Conservation (phyloP, 2,797 vertebrate species). For the Cephalopachus bancanus region DNA sequence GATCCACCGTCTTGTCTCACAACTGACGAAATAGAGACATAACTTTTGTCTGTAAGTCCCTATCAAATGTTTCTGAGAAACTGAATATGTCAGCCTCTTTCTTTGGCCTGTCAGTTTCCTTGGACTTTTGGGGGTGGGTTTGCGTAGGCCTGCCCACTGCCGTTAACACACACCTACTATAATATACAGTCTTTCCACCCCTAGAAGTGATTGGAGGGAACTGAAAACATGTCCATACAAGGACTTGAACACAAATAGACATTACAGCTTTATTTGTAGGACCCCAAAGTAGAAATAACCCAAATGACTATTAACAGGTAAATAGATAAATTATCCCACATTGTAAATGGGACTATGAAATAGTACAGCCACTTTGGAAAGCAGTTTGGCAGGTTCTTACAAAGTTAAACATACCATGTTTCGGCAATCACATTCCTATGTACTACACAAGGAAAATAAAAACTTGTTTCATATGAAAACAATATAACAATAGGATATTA, state of each 20-base stretch:
- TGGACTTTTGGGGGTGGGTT: background rate
- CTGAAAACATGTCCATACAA: background rate
- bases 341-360: background rate
- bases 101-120: background rate
- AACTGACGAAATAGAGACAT: background rate
- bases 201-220: background rate
- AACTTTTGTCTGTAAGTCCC: background rate
- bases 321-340: background rate
- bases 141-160: background rate
- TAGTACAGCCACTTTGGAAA: background rate
- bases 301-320: background rate
- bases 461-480: conserved; percentile 9
- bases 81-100: background rate
- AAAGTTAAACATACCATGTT: background rate
- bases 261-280: background rate
- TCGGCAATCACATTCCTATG: background rate
- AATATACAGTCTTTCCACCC: background rate
- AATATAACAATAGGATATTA: conserved; percentile 21
- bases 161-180: background rate
- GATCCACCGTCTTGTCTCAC: background rate
- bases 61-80: background rate
- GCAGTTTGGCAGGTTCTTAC: background rate
- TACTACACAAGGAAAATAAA: conserved; percentile 41
- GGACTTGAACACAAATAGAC: background rate
- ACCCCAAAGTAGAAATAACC: background rate